Evolutionary conservation across 2,113 vertebrate species (phyloP).

Genomic region (Gavialis gangeticus): DNA sequence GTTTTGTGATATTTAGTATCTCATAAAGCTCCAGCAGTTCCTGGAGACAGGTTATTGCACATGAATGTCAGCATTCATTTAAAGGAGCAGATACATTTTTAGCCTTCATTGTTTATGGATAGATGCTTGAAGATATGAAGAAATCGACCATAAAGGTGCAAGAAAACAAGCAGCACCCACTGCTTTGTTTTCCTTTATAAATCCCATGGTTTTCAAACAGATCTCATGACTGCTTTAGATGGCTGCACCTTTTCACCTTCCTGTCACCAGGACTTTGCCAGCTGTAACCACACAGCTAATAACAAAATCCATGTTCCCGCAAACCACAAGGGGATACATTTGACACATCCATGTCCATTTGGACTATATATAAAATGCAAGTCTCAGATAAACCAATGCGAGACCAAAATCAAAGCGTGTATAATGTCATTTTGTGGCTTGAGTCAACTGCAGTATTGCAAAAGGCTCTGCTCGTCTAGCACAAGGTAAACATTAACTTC

Average conservation of each 20-base stretch:
- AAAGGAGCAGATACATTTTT: neutral
- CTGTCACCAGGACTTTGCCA: neutral
- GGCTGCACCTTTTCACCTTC: neutral
- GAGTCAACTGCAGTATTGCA: neutral
- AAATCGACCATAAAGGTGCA: no score
- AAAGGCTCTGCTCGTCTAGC: neutral
- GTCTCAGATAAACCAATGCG: neutral
- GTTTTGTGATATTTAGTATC: neutral
- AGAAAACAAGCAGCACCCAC: no score
- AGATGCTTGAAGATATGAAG: neutral
- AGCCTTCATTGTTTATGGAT: neutral
- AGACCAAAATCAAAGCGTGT: neutral
- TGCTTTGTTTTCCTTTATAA: neutral
- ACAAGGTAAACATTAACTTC: neutral
- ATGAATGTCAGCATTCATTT: neutral
- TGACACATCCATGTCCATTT: neutral
- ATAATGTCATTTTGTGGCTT: fast-evolving
- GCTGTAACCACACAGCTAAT: neutral
- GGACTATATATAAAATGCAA: neutral
- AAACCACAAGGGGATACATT: no score
- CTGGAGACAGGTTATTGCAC: neutral
- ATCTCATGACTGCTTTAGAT: neutral
- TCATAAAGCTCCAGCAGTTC: neutral
- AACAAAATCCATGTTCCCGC: no score
- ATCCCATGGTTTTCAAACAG: neutral